Evolutionary conservation across 2,888 invertebrate genomes (phyloP), one percentile per base, ranked within the genome.

Genomic region (Latrodectus hesperus): DNA sequence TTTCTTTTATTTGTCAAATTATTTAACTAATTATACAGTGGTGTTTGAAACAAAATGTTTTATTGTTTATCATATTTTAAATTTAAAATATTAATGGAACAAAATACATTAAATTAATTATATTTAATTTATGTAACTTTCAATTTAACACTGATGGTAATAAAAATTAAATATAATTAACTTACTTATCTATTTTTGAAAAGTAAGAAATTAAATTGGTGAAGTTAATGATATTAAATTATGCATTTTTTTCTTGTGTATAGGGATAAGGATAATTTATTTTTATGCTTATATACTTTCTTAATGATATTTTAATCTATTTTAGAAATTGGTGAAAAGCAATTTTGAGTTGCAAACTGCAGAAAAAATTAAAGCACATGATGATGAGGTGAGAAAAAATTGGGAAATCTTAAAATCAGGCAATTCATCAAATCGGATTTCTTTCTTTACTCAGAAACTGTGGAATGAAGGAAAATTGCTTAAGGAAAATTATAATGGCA

Each of bases 371-470:
- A 84, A 73, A 53, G 65, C 22, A 8, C 84, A 88, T 73, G 88
- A 89, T 53, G 67, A 55, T 55, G 83, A 86, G 22, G 88, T 89
- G n/a, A 85, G 76, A 9, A 26, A 74, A 52, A 64, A 52, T 11
- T 89, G 89, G 89, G 55, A 81, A 65, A 49, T 67, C 52, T 75
- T 89, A 53, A 75, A 72, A 74, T 78, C 88, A 26, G 55, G 83
- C 9, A 64, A 74, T 64, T 10, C 49, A 60, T 73, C 83, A 53
- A 22, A 60, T 17, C 9, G 49, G 1, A 88, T 88, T 22, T 74
- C 78, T 49, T 67, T 73, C 9, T 16, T 17, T 12, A 88, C 88
- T 2, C 78, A 70, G 64, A 68, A 14, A 3, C 60, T 88, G 74
- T 88, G 79, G 73, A 60, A 71, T 51, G 88, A 88, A 83, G 88